Evolutionary conservation across 2,888 invertebrate genomes (phyloP), one percentile per base, ranked within the genome.

Genomic region (Chirona hameri): DNA sequence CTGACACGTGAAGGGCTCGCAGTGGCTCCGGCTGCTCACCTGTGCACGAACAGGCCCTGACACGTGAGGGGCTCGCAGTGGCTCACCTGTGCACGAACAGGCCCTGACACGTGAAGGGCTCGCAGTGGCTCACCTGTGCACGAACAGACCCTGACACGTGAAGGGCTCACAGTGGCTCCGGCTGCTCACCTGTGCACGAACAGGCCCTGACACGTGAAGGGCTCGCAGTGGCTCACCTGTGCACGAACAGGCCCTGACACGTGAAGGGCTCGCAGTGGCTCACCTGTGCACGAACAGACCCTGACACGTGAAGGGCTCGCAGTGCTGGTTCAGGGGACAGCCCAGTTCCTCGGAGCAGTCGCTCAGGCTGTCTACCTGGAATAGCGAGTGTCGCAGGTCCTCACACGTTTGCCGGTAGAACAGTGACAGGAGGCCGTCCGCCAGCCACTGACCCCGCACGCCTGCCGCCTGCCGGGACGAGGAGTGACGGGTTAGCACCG

Each of bases 41-140:
- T 29, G 72, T 31, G 72, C 72, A 72, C 72, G 18, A 72, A 72
- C 72, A 72, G 72, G 14, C 72, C 72, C 31, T 72, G 72, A 29
- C 72, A 72, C 15, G 72, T 72, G 72, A 72, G 31, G 18, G 72
- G 31, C 18, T 72, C 72, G 72, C 72, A 72, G 72, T 72, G 72
- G n/a, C n/a, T n/a, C n/a, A n/a, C n/a, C n/a, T n/a, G n/a, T n/a
- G n/a, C n/a, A n/a, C n/a, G n/a, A n/a, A n/a, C n/a, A n/a, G n/a
- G n/a, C n/a, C n/a, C n/a, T n/a, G n/a, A n/a, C 39, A 39, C 2
- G 39, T 39, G 39, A 39, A 39, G 39, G n/a, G n/a, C n/a, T n/a
- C n/a, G n/a, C n/a, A n/a, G n/a, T n/a, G n/a, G 39, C 39, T 39
- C 18, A 72, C 72, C 72, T 29, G 72, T 31, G 72, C 72, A 72